These are phyloP conservation scores for Lasioglossum pauxillum DNA, from an alignment of 2,888 invertebrate genomes.

Conservation along the genomic window DNA sequence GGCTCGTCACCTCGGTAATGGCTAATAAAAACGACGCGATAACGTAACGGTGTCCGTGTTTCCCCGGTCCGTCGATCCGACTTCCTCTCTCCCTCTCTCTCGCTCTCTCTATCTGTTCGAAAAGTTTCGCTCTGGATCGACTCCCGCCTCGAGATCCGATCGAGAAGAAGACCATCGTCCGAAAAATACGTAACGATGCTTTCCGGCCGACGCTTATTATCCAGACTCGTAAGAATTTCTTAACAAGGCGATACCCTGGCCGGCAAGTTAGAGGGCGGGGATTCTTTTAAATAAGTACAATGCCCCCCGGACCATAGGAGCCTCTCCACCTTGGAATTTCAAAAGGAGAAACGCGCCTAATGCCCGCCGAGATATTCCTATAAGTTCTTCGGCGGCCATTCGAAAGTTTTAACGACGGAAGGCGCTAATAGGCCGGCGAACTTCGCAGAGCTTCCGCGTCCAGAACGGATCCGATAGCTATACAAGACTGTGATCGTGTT, in stretches of 20 bases:
- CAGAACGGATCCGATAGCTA: conserved; percentile 45
- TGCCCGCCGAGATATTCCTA: conserved; percentile 60
- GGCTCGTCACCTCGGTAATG: conserved; percentile 5
- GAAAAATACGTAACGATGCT: neutral
- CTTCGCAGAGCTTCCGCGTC: conserved; percentile 58
- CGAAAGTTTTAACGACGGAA: conserved; percentile 69
- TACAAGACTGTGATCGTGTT: conserved; percentile 3
- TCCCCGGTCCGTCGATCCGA: neutral
- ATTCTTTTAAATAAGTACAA: conserved; percentile 55
- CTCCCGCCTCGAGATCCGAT: neutral
- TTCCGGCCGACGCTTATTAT: conserved; percentile 33
- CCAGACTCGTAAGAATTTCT: conserved; percentile 40
- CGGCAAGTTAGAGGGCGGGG: conserved; percentile 20
- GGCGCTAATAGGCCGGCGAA: conserved; percentile 64
- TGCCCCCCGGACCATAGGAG: conserved; percentile 42
- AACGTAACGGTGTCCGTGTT: conserved; percentile 3
- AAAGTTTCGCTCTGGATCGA: neutral
- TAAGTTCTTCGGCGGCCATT: conserved; percentile 58
- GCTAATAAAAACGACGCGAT: conserved; percentile 7
- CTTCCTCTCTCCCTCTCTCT: neutral
- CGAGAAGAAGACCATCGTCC: neutral
- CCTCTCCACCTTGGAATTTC: conserved; percentile 41
- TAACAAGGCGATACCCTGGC: conserved; percentile 52
- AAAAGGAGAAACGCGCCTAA: conserved; percentile 51
- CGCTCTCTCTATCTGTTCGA: neutral